Base-by-base conservation (phyloP, 2,113 vertebrate genomes). In the Phrynosoma platyrhinos region DNA sequence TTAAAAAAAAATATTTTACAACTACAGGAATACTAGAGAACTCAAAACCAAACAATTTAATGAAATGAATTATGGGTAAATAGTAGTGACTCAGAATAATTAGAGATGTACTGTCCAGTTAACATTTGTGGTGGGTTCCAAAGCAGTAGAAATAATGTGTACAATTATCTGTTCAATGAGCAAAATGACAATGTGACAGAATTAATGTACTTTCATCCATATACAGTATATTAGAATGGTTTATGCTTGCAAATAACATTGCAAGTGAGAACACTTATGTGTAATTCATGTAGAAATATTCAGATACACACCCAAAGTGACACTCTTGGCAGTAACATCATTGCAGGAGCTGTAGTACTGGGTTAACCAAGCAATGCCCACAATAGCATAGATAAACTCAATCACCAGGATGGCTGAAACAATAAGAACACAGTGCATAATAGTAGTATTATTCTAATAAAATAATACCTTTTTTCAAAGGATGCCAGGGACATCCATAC, bases 301-400 rank as follows among this genome's bases (percentile, higher is more conserved):
- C 72, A 66, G 42, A 85, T 68, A 94, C 98, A 0, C 95, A 99
- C 99, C 99, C 86, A 99, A 96, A 27, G 99, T 98, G 94, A 99
- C 97, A 42, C 99, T 99, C 96, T 99, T 99, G 88, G 98, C 98
- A 18, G 98, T 99, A 96, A 98, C 93, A 95, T 99, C 99, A 9
- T 98, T 98, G 97, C 99, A 99, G 72, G 98, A 98, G 78, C 98
- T 95, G 95, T 99, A 99, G 96, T 99, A 99, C 96, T 99, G 98
- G 5, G 98, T 98, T 84, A 99, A 98, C 99, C 99, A 99, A 84
- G 98, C 96, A 88, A 99, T 99, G 91, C 99, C 99, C 93, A 99
- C 98, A 4, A 99, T 98, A 69, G 99, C 99, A 0, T 99, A 99
- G 23, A 99, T 97, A 58, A 99, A 97, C 96, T 99, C 99, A 0